phyloP scores from a whole-genome alignment of 2,888 invertebrate genomes.

The Diplazon laetatorius region DNA sequence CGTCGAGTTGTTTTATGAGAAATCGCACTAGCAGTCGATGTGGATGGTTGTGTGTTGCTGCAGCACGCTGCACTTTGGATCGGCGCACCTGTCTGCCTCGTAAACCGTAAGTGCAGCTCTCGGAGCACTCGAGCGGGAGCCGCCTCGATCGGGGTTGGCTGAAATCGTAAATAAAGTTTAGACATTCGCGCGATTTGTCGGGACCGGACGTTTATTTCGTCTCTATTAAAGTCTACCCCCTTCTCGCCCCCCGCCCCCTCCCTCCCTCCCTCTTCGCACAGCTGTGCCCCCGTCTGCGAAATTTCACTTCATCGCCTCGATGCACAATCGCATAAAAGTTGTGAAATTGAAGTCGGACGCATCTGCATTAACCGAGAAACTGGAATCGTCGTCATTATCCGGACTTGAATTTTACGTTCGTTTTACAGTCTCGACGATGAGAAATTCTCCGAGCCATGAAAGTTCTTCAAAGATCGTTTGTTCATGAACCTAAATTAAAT shows the following conservation, averaged over 20 bases:
- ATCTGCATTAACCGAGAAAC: neutral
- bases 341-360: neutral
- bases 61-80: constrained; percentile 20
- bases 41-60: constrained; percentile 10
- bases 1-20: constrained; percentile 1
- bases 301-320: neutral
- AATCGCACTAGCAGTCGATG: constrained; percentile 8
- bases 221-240: constrained; percentile 65
- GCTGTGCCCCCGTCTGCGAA: neutral
- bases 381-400: too few relatives aligned
- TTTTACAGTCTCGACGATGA: too few relatives aligned
- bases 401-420: too few relatives aligned
- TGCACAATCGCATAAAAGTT: constrained; percentile 2
- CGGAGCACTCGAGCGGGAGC: constrained; percentile 13
- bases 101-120: constrained; percentile 39
- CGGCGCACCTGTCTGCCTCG: constrained; percentile 47
- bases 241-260: too few relatives aligned
- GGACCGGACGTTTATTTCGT: constrained; percentile 71
- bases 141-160: constrained; percentile 24
- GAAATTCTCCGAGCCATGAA: too few relatives aligned
- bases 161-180: constrained; percentile 71
- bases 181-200: constrained; percentile 67
- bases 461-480: too few relatives aligned
- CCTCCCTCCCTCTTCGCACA: too few relatives aligned
- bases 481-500: too few relatives aligned